Evolutionary conservation across 2,888 invertebrate genomes (phyloP).

Genomic region (Zonitis immaculata): DNA sequence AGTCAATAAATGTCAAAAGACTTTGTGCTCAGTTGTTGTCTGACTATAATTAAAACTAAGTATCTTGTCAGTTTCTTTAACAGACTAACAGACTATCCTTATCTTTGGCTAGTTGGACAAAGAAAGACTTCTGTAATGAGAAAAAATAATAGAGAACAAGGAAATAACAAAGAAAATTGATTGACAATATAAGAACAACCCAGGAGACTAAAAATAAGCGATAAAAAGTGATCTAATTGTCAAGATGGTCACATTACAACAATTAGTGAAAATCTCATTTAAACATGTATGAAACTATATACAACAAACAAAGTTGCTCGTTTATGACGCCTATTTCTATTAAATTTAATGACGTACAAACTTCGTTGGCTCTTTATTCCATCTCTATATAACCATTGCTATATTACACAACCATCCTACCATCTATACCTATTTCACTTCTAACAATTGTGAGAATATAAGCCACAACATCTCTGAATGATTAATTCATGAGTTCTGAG

Average conservation of each 20-base stretch:
- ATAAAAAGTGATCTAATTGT: no score
- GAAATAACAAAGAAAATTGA: constrained; percentile 39
- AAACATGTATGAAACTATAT: no score
- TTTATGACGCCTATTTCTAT: constrained; percentile 35
- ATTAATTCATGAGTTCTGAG: constrained; percentile 47
- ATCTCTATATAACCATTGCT: constrained; percentile 7
- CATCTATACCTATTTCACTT: constrained; percentile 7
- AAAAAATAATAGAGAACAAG: constrained; percentile 11
- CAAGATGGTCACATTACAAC: constrained; percentile 26
- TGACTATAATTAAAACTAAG: constrained; percentile 47
- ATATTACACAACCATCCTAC: no score
- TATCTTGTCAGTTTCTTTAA: constrained; percentile 41
- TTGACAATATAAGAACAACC: constrained; percentile 42
- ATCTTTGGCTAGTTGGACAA: no score
- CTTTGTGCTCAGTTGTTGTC: constrained; percentile 34
- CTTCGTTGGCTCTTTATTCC: no score
- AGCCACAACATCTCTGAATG: constrained; percentile 46
- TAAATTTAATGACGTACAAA: constrained; percentile 35
- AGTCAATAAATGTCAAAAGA: constrained; percentile 44
- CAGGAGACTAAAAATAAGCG: constrained; percentile 43
- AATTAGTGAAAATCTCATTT: no score
- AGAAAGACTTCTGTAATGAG: no score
- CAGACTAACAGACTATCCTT: no score
- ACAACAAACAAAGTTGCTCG: constrained; percentile 24
- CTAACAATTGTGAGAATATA: constrained; percentile 34